A percentile compares a stretch with the other conserved stretches of the same genome.
Evolutionary conservation across 2,113 vertebrate species (phyloP).

Genomic region (Salvator merianae): DNA sequence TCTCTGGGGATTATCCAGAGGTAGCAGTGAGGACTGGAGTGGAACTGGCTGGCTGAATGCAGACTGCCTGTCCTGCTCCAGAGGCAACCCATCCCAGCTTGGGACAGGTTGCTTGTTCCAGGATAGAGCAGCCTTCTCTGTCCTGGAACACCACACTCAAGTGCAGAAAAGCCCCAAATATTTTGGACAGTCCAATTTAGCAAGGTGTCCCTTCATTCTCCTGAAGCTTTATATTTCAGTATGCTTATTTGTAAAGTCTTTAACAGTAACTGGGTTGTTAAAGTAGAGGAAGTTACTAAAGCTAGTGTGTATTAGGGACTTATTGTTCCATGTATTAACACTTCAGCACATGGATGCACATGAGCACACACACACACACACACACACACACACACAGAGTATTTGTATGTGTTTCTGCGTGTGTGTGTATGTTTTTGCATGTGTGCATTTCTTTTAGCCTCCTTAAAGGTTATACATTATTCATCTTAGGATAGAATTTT

Average conservation of each 20-base stretch:
- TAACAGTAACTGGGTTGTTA: not conserved
- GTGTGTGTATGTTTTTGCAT: not conserved
- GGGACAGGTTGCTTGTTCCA: no score
- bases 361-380: no score
- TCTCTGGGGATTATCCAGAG: no score
- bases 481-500: conserved; percentile 12
- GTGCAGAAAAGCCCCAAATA: not conserved
- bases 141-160: not conserved
- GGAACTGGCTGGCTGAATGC: no score
- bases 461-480: not conserved
- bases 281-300: conserved; percentile 42
- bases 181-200: not conserved
- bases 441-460: not conserved
- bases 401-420: no score
- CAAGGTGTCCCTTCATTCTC: not conserved
- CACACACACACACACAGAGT: no score
- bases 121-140: not conserved
- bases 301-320: conserved; percentile 6
- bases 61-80: no score
- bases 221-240: not conserved
- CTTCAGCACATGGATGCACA: not conserved
- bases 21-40: no score
- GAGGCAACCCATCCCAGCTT: no score
- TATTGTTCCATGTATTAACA: conserved; percentile 4
- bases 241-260: conserved; percentile 9